Evolutionary conservation across 1,140 invertebrate genomes (phyloP).

Genomic region (Bombus turneri): DNA sequence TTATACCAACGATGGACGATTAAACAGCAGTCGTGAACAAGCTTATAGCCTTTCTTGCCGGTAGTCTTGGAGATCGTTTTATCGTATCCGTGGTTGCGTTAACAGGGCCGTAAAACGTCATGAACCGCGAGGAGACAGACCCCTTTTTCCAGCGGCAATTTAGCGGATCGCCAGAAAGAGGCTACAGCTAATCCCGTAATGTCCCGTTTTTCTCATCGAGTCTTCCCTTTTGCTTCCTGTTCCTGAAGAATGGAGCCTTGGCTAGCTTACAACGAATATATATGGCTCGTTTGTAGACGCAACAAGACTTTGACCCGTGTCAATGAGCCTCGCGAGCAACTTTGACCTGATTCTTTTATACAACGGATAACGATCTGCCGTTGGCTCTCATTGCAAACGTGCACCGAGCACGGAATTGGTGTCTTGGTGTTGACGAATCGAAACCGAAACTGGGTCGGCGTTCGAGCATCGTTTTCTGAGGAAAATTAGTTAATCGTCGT

Average conservation of each 20-base stretch:
- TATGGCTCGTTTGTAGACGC: slow-evolving; percentile 30
- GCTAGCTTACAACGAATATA: background rate
- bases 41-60: no score
- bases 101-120: background rate
- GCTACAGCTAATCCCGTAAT: background rate
- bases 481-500: slow-evolving; percentile 25
- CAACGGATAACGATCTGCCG: slow-evolving; percentile 56
- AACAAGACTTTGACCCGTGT: slow-evolving; percentile 68
- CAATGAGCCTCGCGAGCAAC: slow-evolving; percentile 62
- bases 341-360: slow-evolving; percentile 69
- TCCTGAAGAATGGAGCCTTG: background rate
- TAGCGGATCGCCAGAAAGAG: background rate
- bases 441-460: slow-evolving; percentile 20
- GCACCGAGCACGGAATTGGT: background rate
- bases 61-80: no score
- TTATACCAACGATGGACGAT: background rate
- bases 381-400: background rate
- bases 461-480: background rate
- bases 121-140: background rate
- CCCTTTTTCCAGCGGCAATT: background rate
- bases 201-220: background rate
- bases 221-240: background rate
- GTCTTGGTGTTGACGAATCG: background rate
- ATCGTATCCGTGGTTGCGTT: background rate
- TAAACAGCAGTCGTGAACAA: no score